Evolutionary conservation across 1,140 invertebrate species (phyloP).

Genomic region (Zaprionus nigranus): DNA sequence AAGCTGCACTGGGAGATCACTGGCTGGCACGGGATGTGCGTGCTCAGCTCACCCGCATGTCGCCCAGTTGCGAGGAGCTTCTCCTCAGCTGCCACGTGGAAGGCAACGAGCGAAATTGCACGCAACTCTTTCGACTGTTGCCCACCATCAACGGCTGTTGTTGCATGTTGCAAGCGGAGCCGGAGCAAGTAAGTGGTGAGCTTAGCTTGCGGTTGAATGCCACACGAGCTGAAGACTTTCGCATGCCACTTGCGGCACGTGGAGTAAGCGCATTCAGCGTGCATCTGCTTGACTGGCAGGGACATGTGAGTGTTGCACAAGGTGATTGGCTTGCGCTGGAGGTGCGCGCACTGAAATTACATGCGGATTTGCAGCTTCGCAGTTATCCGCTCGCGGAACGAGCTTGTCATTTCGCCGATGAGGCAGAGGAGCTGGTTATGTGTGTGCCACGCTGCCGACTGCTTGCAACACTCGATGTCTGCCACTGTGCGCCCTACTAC

Average conservation of each 20-base stretch:
- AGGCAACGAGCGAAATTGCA: constrained; percentile 31
- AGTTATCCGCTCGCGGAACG: constrained; percentile 22
- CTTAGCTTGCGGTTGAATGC: constrained; percentile 49
- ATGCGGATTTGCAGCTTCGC: constrained; percentile 19
- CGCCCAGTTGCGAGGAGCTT: constrained; percentile 50
- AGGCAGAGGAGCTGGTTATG: constrained; percentile 2
- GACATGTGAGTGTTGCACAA: constrained; percentile 13
- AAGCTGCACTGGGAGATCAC: neutral
- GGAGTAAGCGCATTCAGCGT: constrained; percentile 35
- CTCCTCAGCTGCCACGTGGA: constrained; percentile 45
- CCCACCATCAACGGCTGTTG: constrained; percentile 40
- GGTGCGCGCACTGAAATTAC: constrained; percentile 1
- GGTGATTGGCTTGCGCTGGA: constrained; percentile 4
- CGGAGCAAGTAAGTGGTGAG: constrained; percentile 29
- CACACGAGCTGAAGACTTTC: constrained; percentile 48
- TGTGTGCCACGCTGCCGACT: constrained; percentile 37
- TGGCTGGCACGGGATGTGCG: constrained; percentile 23
- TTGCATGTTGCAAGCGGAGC: constrained; percentile 15
- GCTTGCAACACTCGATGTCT: constrained; percentile 4
- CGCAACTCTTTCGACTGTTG: constrained; percentile 39
- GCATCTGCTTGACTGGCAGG: constrained; percentile 51
- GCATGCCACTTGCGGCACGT: constrained; percentile 9
- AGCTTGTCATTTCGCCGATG: constrained; percentile 31
- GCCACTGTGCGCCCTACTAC: constrained; percentile 26
- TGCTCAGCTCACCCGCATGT: constrained; percentile 26